phyloP scores from a whole-genome alignment of 1,140 invertebrate species.

The Scaptodrosophila lebanonensis region DNA sequence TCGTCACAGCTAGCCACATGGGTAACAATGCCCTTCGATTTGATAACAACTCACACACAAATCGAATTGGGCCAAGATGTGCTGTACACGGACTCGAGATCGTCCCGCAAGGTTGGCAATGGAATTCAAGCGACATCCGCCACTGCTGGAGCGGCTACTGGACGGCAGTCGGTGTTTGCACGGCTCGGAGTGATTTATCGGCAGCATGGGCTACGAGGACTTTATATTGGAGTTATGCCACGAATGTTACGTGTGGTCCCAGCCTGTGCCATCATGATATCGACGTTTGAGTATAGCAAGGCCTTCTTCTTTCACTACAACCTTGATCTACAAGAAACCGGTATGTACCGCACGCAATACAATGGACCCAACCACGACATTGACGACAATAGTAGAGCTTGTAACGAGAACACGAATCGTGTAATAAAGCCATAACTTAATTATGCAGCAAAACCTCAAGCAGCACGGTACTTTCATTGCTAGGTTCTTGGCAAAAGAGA shows the following conservation, averaged over 20 bases:
- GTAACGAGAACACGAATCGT: no score
- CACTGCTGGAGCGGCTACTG: background rate
- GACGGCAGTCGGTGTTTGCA: constrained; percentile 76
- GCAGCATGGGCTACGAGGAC: constrained; percentile 83
- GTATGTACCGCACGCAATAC: constrained; percentile 17
- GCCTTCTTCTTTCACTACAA: constrained; percentile 86
- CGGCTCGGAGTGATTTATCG: constrained; percentile 82
- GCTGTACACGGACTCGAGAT: constrained; percentile 82
- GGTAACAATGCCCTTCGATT: constrained; percentile 97
- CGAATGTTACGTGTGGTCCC: constrained; percentile 96
- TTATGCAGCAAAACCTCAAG: no score
- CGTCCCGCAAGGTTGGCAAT: background rate
- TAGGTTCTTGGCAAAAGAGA: no score
- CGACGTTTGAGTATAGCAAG: constrained; percentile 96
- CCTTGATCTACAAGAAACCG: constrained; percentile 38
- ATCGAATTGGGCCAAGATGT: constrained; percentile 95
- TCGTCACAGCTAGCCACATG: constrained; percentile 87
- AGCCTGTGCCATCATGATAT: constrained; percentile 98
- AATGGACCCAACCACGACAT: no score
- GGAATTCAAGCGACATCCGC: background rate
- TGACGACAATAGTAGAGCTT: no score
- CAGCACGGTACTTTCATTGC: no score
- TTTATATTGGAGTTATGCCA: constrained; percentile 90
- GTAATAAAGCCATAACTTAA: no score
- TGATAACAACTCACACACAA: constrained; percentile 98